Conservation (phyloP, 2,113 vertebrate species). For the Phoenicopterus ruber region DNA sequence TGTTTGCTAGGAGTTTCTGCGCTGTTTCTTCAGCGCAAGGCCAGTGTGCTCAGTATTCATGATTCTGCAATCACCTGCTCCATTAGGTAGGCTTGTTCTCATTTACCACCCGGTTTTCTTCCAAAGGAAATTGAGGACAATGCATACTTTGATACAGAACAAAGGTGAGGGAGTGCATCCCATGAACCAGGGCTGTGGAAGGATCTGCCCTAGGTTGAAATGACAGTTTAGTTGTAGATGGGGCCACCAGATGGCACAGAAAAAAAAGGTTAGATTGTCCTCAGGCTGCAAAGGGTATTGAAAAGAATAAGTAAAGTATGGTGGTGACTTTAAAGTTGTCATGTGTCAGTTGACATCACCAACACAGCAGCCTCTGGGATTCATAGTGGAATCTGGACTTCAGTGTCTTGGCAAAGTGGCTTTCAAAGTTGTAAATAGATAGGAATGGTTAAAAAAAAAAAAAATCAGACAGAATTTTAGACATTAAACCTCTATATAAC, state of each 20-base stretch:
- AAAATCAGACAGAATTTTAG: not conserved
- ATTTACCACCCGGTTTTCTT: not conserved
- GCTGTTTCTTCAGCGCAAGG: not conserved
- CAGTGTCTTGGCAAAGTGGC: not conserved
- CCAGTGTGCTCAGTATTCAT: not conserved
- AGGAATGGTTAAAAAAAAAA: not conserved
- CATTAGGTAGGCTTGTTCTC: not conserved
- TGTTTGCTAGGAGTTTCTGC: not conserved
- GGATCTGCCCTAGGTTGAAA: not conserved
- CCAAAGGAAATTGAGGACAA: not conserved
- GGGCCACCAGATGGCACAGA: not conserved
- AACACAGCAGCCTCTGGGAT: not conserved
- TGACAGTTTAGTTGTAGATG: not conserved
- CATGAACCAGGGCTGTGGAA: not conserved
- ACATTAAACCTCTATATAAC: not conserved
- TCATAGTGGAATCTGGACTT: not conserved
- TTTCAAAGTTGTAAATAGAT: not conserved
- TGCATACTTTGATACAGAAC: not conserved
- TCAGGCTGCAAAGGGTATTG: not conserved
- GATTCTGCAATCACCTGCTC: not conserved
- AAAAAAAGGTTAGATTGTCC: not conserved
- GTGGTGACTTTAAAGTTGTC: not conserved
- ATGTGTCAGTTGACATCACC: not conserved
- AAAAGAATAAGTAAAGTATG: not conserved
- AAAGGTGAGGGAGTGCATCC: not conserved